phyloP scores from a whole-genome alignment of 2,888 invertebrate genomes.

The Drosophila greeni region DNA sequence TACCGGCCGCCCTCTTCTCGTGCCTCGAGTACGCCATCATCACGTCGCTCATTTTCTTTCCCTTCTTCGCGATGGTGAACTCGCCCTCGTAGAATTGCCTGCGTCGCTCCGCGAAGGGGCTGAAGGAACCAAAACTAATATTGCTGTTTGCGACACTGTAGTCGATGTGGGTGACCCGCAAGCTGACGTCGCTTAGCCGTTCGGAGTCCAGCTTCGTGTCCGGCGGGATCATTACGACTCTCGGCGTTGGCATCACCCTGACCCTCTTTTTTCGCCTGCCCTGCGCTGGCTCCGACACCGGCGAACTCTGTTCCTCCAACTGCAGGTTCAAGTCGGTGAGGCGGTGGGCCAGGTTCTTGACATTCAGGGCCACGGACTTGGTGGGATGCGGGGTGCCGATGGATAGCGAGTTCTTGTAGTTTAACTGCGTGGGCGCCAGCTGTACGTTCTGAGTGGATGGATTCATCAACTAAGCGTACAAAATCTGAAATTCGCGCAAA shows the following conservation, averaged over 20 bases:
- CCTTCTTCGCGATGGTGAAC: slow-evolving; percentile 50
- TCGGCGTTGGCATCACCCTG: not conserved
- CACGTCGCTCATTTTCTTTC: slow-evolving; percentile 47
- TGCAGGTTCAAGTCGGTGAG: not conserved
- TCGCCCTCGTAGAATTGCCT: slow-evolving; percentile 47
- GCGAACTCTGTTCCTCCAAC: not conserved
- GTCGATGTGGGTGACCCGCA: not conserved
- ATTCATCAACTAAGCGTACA: too few relatives aligned
- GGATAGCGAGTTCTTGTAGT: not conserved
- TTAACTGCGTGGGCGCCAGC: not conserved
- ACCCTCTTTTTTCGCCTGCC: not conserved
- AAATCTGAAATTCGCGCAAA: not conserved
- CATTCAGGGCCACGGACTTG: slow-evolving; percentile 27
- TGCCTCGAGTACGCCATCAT: not conserved
- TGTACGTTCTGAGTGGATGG: not conserved
- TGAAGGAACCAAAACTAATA: not conserved
- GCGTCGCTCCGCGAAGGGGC: slow-evolving; percentile 41
- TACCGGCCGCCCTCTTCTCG: accelerated
- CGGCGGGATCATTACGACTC: not conserved
- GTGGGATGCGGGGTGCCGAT: slow-evolving; percentile 33
- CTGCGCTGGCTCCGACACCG: not conserved
- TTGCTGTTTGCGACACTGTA: not conserved
- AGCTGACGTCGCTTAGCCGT: slow-evolving; percentile 2
- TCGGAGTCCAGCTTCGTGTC: not conserved
- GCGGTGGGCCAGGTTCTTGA: slow-evolving; percentile 3